Percentiles rank a stretch among this genome's conserved stretches.
Conservation (phyloP, 2,888 invertebrate species). For the Caenorhabditis sinica region DNA sequence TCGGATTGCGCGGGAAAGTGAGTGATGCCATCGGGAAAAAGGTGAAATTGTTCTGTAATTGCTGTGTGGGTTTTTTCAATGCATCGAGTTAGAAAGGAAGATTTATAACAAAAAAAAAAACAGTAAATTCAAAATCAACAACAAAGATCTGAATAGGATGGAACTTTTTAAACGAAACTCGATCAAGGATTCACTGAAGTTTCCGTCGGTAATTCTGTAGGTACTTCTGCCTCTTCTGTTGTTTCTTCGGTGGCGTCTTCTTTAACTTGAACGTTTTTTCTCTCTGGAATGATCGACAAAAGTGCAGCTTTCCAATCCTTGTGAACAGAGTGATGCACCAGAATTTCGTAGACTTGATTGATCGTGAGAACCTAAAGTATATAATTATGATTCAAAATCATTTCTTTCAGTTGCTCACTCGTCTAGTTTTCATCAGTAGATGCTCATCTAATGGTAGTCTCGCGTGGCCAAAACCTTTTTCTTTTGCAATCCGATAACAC, state of each 20-base stretch:
- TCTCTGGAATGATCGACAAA: constrained; percentile 74
- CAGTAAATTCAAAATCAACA: constrained; percentile 11
- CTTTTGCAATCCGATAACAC: constrained; percentile 90
- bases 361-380: constrained; percentile 90
- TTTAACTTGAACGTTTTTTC: constrained; percentile 75
- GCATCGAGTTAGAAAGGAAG: background rate
- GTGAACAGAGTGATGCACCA: constrained; percentile 84
- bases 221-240: background rate
- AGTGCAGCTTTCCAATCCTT: constrained; percentile 84
- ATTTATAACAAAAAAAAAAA: constrained; percentile 12
- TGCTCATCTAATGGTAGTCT: constrained; percentile 92
- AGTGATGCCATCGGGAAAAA: constrained; percentile 28
- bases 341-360: constrained; percentile 89
- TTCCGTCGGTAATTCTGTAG: background rate
- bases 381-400: background rate
- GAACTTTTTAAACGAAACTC: background rate
- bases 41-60: constrained; percentile 29
- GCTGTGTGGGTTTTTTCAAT: background rate
- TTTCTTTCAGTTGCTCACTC: constrained; percentile 64
- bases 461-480: constrained; percentile 86
- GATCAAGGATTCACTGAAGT: background rate
- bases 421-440: constrained; percentile 91
- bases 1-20: constrained; percentile 26
- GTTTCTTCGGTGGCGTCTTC: constrained; percentile 1
- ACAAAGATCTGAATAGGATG: background rate